Percentiles rank a stretch among this genome's conserved stretches.
These are phyloP conservation scores for Centropyge bicolor DNA, from an alignment of 2,797 vertebrate species.

Conservation along the genomic window DNA sequence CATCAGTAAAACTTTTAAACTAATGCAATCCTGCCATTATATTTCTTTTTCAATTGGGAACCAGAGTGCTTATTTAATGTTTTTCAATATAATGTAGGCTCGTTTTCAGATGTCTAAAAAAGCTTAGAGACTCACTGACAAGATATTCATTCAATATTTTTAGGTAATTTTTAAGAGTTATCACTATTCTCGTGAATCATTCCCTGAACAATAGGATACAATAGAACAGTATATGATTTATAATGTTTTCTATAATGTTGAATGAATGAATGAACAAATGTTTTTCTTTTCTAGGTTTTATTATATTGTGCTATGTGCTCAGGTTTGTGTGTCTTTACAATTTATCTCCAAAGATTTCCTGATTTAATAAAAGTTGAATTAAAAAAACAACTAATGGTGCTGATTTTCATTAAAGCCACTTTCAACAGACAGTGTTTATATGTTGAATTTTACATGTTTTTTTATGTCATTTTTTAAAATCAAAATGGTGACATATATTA, in stretches of 20 bases:
- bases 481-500: background rate
- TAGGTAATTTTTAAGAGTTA: background rate
- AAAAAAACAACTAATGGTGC: background rate
- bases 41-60: constrained; percentile 9
- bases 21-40: background rate
- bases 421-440: background rate
- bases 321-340: background rate
- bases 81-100: background rate
- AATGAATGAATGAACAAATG: background rate
- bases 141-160: background rate
- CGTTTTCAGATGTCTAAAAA: background rate
- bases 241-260: background rate
- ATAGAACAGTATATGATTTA: background rate
- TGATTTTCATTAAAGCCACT: background rate
- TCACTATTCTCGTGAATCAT: background rate
- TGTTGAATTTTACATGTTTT: background rate
- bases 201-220: background rate
- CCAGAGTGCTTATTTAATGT: constrained; percentile 5
- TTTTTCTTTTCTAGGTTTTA: background rate
- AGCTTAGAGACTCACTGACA: background rate
- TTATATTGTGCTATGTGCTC: background rate
- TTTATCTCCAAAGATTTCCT: background rate
- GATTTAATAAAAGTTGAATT: background rate
- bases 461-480: background rate
- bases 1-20: constrained; percentile 2